phyloP scores from a whole-genome alignment of 1,140 invertebrate genomes.

The Whitmania pigra region DNA sequence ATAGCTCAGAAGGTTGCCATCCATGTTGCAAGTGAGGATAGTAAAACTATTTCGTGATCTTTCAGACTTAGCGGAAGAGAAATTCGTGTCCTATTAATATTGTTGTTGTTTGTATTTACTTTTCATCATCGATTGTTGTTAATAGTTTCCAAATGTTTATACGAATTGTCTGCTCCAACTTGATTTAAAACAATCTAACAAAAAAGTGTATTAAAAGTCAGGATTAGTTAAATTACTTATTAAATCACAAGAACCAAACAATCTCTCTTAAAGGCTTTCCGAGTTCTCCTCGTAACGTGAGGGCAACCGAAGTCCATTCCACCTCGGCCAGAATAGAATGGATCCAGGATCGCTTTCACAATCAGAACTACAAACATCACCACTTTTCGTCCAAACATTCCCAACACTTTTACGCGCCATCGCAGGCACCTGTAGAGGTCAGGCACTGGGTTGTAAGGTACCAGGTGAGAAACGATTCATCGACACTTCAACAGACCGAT shows the following conservation, averaged over 20 bases:
- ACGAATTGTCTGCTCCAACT: no score
- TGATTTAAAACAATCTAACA: no score
- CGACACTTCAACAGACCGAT: neutral
- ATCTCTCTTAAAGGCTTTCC: neutral
- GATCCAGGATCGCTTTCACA: constrained; percentile 3
- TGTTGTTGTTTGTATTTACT: no score
- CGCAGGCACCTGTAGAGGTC: neutral
- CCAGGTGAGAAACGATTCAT: neutral
- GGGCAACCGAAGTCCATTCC: neutral
- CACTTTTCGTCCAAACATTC: neutral
- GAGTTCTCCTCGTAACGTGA: neutral
- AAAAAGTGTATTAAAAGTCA: no score
- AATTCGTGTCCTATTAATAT: no score
- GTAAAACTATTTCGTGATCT: neutral
- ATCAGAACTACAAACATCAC: neutral
- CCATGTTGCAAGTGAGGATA: neutral
- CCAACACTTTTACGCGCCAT: neutral
- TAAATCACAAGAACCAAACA: no score
- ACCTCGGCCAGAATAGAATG: constrained; percentile 11
- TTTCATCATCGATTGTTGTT: no score
- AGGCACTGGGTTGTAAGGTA: neutral
- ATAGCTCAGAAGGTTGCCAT: neutral
- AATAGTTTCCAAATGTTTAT: no score
- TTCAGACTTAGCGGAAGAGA: no score
- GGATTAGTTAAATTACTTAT: no score